These are phyloP conservation scores for Thumatha senex DNA, from an alignment of 2,888 invertebrate genomes.

Conservation along the genomic window DNA sequence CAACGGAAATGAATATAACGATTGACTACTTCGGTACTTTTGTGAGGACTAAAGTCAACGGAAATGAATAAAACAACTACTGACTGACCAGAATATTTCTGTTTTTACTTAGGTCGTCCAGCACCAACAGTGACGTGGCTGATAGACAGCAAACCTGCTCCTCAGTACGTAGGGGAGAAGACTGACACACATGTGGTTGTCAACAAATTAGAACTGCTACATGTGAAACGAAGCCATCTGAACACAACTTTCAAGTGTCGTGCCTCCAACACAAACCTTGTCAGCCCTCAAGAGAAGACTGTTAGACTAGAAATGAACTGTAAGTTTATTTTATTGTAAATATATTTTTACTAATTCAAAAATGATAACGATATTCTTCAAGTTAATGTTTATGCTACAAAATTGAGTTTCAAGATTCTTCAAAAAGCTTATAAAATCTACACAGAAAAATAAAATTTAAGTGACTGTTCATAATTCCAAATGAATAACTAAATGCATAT, in stretches of 20 bases:
- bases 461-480: too few species aligned
- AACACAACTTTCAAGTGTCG: constrained; percentile 95
- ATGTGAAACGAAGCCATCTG: constrained; percentile 89
- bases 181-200: constrained; percentile 90
- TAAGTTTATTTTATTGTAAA: constrained; percentile 77
- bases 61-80: too few species aligned
- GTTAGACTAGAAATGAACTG: constrained; percentile 92
- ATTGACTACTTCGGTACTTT: too few species aligned
- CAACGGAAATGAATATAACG: too few species aligned
- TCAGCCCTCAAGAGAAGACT: constrained; percentile 91
- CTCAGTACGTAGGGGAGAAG: constrained; percentile 88
- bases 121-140: constrained; percentile 94
- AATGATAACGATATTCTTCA: too few species aligned
- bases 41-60: too few species aligned
- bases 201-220: constrained; percentile 89
- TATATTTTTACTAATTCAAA: not conserved
- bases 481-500: too few species aligned
- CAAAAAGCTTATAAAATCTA: too few species aligned
- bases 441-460: too few species aligned
- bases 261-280: constrained; percentile 93
- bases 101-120: constrained; percentile 86
- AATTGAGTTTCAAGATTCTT: too few species aligned
- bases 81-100: too few species aligned
- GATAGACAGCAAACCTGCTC: constrained; percentile 87
- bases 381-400: too few species aligned